Evolutionary conservation across 2,113 vertebrate genomes (phyloP).

Genomic region (Chaetodon auriga): DNA sequence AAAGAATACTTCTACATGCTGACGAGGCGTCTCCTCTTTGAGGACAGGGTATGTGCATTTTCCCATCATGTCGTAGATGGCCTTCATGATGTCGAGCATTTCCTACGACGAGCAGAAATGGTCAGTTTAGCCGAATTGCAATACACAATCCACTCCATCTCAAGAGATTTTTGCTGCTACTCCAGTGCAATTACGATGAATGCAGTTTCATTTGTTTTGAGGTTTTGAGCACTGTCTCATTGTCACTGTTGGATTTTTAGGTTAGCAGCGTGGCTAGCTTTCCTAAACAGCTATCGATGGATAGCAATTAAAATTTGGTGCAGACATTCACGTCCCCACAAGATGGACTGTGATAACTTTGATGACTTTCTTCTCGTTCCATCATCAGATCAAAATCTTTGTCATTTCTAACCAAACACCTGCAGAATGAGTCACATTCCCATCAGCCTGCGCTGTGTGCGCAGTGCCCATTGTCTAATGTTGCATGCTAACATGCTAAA

Average conservation of each 20-base stretch:
- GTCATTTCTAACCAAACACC: too few species aligned
- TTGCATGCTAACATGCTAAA: too few species aligned
- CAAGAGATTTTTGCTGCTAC: neutral
- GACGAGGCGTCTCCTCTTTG: constrained; percentile 94
- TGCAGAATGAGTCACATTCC: too few species aligned
- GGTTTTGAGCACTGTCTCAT: neutral
- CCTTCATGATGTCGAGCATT: constrained; percentile 99
- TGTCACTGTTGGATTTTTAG: neutral
- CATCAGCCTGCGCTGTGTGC: too few species aligned
- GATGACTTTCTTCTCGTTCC: too few species aligned
- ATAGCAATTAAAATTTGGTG: too few species aligned
- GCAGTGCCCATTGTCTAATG: too few species aligned
- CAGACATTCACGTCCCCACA: too few species aligned
- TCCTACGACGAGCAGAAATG: constrained; percentile 82
- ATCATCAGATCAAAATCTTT: too few species aligned
- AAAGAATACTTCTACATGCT: constrained; percentile 97
- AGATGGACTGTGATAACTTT: too few species aligned
- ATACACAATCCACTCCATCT: neutral
- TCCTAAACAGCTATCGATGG: too few species aligned
- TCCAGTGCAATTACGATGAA: neutral
- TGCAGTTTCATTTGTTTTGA: neutral
- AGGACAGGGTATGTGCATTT: constrained; percentile 97
- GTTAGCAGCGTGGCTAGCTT: neutral
- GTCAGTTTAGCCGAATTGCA: neutral
- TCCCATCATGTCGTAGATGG: constrained; percentile 99